Conservation (phyloP, 2,797 vertebrate genomes). For the Serranus cabrilla region DNA sequence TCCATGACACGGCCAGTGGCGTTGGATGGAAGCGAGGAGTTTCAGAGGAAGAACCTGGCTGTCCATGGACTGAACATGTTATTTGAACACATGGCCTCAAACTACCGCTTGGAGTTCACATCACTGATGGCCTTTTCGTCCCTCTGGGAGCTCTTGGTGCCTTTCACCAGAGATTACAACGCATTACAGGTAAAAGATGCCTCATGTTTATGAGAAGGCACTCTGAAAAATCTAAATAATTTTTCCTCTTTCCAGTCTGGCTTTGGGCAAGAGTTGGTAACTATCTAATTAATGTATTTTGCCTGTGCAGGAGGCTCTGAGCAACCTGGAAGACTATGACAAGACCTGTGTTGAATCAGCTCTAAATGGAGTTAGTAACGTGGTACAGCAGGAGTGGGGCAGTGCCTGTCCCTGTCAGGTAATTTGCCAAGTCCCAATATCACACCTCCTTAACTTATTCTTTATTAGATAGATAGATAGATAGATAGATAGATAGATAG, state of each 20-base stretch:
- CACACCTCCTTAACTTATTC: not conserved
- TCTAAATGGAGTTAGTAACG: slow-evolving; percentile 92
- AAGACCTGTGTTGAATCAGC: slow-evolving; percentile 97
- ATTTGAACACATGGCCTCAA: slow-evolving; percentile 99
- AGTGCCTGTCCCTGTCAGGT: slow-evolving; percentile 97
- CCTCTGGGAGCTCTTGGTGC: slow-evolving; percentile 96
- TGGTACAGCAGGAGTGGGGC: slow-evolving; percentile 98
- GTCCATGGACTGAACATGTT: slow-evolving; percentile 97
- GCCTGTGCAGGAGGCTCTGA: slow-evolving; percentile 91
- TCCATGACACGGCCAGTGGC: slow-evolving; percentile 98
- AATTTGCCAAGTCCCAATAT: slow-evolving; percentile 33
- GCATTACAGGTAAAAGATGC: slow-evolving; percentile 89
- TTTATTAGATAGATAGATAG: no score
- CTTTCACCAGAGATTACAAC: slow-evolving; percentile 98
- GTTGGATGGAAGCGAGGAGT: slow-evolving; percentile 93
- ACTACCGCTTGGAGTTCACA: slow-evolving; percentile 97
- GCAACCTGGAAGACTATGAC: slow-evolving; percentile 97
- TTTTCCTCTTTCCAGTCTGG: not conserved
- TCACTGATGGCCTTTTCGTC: slow-evolving; percentile 96
- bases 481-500: no score
- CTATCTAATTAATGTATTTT: not conserved
- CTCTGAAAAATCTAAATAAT: not conserved
- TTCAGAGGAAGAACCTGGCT: slow-evolving; percentile 96
- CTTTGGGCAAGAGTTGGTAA: not conserved
- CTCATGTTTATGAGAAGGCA: not conserved